Conservation (phyloP, 2,888 invertebrate species). For the Dryomyza anilis region DNA sequence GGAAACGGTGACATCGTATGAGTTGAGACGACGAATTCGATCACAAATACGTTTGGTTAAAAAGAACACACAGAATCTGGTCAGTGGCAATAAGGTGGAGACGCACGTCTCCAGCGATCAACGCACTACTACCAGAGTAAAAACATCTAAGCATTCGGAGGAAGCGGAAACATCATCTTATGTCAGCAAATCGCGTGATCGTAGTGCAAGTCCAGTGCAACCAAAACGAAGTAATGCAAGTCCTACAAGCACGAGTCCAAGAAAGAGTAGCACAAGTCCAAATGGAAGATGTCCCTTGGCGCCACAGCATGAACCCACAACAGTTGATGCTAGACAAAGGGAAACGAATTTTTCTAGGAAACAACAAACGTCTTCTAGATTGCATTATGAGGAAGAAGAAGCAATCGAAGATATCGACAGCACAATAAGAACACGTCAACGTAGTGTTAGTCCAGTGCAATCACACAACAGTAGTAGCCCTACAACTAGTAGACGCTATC, state of each 20-base stretch:
- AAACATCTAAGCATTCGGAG: slow-evolving; percentile 29
- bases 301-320: no score
- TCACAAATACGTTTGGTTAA: slow-evolving; percentile 77
- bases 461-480: no score
- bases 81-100: slow-evolving; percentile 1
- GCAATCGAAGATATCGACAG: slow-evolving; percentile 27
- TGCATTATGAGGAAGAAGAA: not conserved
- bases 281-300: not conserved
- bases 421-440: slow-evolving; percentile 2
- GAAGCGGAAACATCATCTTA: not conserved
- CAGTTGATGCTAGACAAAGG: not conserved
- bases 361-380: not conserved
- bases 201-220: slow-evolving; percentile 44
- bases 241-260: no score
- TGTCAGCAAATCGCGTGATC: slow-evolving; percentile 39
- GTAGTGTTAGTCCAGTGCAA: no score
- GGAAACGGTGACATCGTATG: slow-evolving; percentile 77
- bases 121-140: slow-evolving; percentile 30
- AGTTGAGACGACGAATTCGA: slow-evolving; percentile 76
- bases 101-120: not conserved
- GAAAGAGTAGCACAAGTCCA: no score
- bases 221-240: not conserved
- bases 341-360: not conserved
- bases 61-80: slow-evolving; percentile 66
- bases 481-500: no score